phyloP scores from a whole-genome alignment of 2,113 vertebrate species.

The Microtus richardsoni region DNA sequence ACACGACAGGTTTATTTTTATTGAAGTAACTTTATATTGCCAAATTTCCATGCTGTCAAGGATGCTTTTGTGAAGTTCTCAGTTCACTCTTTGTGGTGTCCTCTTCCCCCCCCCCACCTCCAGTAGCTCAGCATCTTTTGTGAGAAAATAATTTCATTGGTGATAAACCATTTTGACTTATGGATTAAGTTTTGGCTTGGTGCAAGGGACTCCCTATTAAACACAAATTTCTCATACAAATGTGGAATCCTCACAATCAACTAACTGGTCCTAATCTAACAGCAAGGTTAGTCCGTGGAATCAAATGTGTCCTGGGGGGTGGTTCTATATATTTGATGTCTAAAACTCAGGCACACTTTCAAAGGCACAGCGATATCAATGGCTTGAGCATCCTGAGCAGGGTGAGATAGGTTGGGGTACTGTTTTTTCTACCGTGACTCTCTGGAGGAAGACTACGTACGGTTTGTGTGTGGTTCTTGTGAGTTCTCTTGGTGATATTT shows the following conservation, averaged over 20 bases:
- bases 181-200: neutral
- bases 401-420: neutral
- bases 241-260: neutral
- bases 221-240: slow-evolving; percentile 42
- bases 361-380: neutral
- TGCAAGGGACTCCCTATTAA: slow-evolving; percentile 19
- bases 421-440: neutral
- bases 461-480: slow-evolving; percentile 34
- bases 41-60: neutral
- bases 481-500: slow-evolving; percentile 38
- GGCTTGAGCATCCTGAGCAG: neutral
- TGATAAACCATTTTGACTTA: slow-evolving; percentile 41
- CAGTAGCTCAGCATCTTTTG: neutral
- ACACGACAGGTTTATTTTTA: neutral
- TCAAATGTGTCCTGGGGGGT: neutral
- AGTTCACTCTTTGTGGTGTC: slow-evolving; percentile 16
- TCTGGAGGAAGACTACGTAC: neutral
- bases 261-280: neutral
- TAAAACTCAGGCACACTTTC: neutral
- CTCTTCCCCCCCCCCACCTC: neutral
- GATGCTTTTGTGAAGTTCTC: slow-evolving; percentile 10
- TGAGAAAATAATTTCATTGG: slow-evolving; percentile 45
- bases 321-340: slow-evolving; percentile 10
- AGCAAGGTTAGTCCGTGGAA: neutral
- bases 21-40: neutral